phyloP scores from a whole-genome alignment of 2,888 invertebrate genomes.

The Tromatobia lineatoria region DNA sequence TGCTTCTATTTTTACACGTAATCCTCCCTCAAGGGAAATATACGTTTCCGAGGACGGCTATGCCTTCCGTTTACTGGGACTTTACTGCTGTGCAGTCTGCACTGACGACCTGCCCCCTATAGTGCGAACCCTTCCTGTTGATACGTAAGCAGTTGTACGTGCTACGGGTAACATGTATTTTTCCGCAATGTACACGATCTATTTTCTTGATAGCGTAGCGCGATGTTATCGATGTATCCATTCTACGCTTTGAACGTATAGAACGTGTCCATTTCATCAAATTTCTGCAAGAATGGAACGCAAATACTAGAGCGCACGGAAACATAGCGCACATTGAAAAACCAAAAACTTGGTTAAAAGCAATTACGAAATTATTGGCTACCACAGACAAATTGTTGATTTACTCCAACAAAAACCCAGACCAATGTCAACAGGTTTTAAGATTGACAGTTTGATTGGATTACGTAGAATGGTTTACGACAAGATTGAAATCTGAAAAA shows the following conservation, averaged over 20 bases:
- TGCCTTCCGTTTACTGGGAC: conserved; percentile 71
- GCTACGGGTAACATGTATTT: conserved; percentile 21
- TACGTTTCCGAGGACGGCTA: conserved; percentile 44
- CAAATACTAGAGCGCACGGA: too few species aligned
- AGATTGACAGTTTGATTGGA: too few species aligned
- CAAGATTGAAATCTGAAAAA: too few species aligned
- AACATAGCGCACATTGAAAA: too few species aligned
- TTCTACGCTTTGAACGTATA: neutral
- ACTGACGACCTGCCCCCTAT: neutral
- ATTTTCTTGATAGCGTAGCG: conserved; percentile 6
- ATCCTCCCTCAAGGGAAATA: conserved; percentile 59
- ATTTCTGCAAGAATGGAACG: neutral
- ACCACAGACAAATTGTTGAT: too few species aligned
- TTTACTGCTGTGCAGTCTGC: conserved; percentile 66
- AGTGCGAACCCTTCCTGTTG: conserved; percentile 27
- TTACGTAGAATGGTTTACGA: too few species aligned
- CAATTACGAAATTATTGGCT: too few species aligned
- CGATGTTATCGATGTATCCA: neutral
- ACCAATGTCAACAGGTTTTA: too few species aligned
- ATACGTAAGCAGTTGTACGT: conserved; percentile 36
- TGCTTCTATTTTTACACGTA: neutral
- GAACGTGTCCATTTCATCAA: neutral
- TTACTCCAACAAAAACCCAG: too few species aligned
- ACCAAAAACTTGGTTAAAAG: too few species aligned
- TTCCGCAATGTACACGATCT: conserved; percentile 5